Evolutionary conservation across 2,888 invertebrate genomes (phyloP), one percentile per base, ranked within the genome.

Genomic region (Eilema griseolum): DNA sequence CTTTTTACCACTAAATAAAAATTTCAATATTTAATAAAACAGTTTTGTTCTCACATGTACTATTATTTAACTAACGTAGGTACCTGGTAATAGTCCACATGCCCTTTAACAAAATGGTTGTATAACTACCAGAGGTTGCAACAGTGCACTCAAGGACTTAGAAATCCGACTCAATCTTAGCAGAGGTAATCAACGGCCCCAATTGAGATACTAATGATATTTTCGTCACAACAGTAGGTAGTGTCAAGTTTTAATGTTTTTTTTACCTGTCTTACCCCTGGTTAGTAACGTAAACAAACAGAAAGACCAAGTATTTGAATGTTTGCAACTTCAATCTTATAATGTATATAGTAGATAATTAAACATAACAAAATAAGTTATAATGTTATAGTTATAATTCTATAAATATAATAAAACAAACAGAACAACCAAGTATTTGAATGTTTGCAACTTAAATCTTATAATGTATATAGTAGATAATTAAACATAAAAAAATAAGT

Each of bases 141-240:
- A 82, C 82, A 83, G 73, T 62, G 66, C 33, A 62, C 46, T 75
- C 84, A 85, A 83, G 86, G 85, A 76, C 82, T 81, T 83, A 83
- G 85, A 86, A 86, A 86, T 78, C 72, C 41, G 69, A 31, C 61
- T 66, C 66, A 59, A 61, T 68, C 72, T 66, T 24, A 62, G 31
- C 66, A 66, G 52, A 64, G 62, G 68, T 74, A 66, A 74, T 76
- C 71, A 68, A 68, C n/a, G 64, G 63, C 66, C 60, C 70, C 66
- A 46, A 52, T 61, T 61, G 70, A 70, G 77, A 75, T 61, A 60
- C 72, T 75, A 72, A 79, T 81, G 74, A 75, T 63, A 46, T 72
- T 75, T 74, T 75, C 72, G 62, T 62, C 71, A 79, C 33, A 37
- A 57, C 20, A 61, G 24, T 59, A 16, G 52, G 20, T 10, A n/a